A percentile compares a stretch with the other conserved stretches of the same genome.
These are phyloP conservation scores for Andrena minutula DNA, from an alignment of 2,888 invertebrate species.

Conservation along the genomic window DNA sequence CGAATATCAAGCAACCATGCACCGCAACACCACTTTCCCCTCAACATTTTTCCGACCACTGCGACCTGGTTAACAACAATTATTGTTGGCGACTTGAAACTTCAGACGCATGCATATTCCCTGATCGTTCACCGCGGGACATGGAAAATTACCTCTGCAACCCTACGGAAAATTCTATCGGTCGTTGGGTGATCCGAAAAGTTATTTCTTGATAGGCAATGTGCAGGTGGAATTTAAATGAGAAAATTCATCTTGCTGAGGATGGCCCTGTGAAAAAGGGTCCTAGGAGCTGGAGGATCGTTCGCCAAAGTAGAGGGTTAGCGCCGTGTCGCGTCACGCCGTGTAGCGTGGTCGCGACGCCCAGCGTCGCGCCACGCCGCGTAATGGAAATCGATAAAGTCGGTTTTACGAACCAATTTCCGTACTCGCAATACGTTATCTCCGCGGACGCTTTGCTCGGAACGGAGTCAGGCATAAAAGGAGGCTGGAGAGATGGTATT, in stretches of 20 bases:
- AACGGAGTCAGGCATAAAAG: conserved; percentile 49
- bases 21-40: not conserved
- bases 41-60: not conserved
- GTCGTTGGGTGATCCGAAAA: too few relatives aligned
- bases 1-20: not conserved
- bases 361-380: not conserved
- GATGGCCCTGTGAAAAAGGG: not conserved
- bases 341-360: conserved; percentile 7
- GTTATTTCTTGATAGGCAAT: too few relatives aligned
- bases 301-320: conserved; percentile 5
- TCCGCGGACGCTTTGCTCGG: conserved; percentile 23
- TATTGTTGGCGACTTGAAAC: not conserved
- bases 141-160: too few relatives aligned
- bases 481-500: not conserved
- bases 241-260: not conserved
- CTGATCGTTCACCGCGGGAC: too few relatives aligned
- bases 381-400: conserved; percentile 66
- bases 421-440: conserved; percentile 51
- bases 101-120: too few relatives aligned
- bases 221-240: not conserved
- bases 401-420: conserved; percentile 64
- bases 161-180: too few relatives aligned
- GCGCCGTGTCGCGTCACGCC: not conserved
- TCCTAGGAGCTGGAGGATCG: not conserved
- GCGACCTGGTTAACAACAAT: not conserved